These are phyloP conservation scores for Chrysopilus asiliformis DNA, from an alignment of 2,888 invertebrate genomes.

Conservation along the genomic window DNA sequence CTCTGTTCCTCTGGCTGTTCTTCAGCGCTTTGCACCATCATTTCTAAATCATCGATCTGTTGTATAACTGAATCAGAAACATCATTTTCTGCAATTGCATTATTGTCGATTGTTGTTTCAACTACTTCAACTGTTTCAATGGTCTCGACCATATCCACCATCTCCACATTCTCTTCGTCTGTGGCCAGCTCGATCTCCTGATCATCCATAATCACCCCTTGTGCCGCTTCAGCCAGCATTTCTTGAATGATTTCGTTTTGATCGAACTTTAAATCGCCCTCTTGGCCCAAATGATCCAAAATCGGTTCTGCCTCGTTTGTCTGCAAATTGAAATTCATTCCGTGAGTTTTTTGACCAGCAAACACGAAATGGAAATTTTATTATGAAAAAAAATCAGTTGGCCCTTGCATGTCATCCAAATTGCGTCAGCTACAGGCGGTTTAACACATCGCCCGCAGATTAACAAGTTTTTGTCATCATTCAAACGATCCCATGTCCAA, in stretches of 20 bases:
- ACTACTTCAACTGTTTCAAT: slow-evolving; percentile 2
- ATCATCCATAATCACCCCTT: slow-evolving; percentile 18
- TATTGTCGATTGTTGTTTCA: not conserved
- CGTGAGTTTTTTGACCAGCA: too few relatives aligned
- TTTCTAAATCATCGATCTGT: too few relatives aligned
- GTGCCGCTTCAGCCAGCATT: slow-evolving; percentile 25
- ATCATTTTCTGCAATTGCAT: slow-evolving; percentile 6
- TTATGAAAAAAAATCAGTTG: slow-evolving; percentile 25
- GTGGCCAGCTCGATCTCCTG: not conserved
- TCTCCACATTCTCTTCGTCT: not conserved
- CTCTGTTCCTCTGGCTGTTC: slow-evolving; percentile 2
- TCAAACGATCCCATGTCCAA: too few relatives aligned
- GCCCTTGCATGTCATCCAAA: slow-evolving; percentile 36
- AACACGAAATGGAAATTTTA: too few relatives aligned
- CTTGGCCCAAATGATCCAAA: slow-evolving; percentile 8
- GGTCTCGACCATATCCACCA: too few relatives aligned
- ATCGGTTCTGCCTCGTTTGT: not conserved
- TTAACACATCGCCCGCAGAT: slow-evolving; percentile 36
- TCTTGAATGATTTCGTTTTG: slow-evolving; percentile 24
- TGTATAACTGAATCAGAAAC: slow-evolving; percentile 1
- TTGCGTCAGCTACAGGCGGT: slow-evolving; percentile 35
- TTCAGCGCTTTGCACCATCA: slow-evolving; percentile 1
- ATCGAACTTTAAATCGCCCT: slow-evolving; percentile 12
- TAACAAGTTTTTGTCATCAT: slow-evolving; percentile 30
- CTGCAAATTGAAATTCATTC: too few relatives aligned